Base-by-base conservation (phyloP, 2,797 vertebrate species). In the Gadopsis marmoratus region DNA sequence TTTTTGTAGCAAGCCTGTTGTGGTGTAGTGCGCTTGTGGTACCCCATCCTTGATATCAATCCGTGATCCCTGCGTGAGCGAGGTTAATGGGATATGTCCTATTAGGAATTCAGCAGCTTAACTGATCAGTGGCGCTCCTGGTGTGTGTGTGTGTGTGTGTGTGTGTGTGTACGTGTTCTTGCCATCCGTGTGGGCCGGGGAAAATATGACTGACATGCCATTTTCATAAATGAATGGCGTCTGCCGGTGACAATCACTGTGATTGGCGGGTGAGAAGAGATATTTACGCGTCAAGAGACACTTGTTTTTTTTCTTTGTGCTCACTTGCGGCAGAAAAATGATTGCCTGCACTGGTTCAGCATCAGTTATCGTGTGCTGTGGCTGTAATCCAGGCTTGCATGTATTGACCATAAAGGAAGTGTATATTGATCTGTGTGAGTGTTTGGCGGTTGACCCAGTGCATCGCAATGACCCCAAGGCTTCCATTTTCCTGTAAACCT, bases 21-120 rank as follows among this genome's bases (percentile, higher is more conserved):
- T 41, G 61, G 31, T 17, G 41, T 50, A 12, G 13, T 8, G 1
- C 10, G 17, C 51, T 26, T 71, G 47, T 50, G 82, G 21, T 71
- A 79, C 43, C 79, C 53, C 35, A 45, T 82, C 35, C 81, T 82
- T 8, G 4, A 66, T 88, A 90, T 79, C 86, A 86, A 60, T 79
- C 70, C 45, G 4, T 45, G 76, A 91, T 87, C 87, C 76, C 76
- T 48, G 61, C 19, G 10, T 78, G 87, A 72, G 81, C 19, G 87
- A 89, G 89, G 92, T 92, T 94, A 93, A 94, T 91, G 77, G 82
- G 86, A 91, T 87, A 75, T 71, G 83, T 91, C 89, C 82, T 67
- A 88, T 90, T 89, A 90, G 85, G 84, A 89, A 93, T 89, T 91
- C 85, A 85, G 78, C 77, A 76, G 85, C 82, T 82, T 76, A 74